Evolutionary conservation across 2,113 vertebrate genomes (phyloP).

Genomic region (Boleophthalmus pectinirostris): DNA sequence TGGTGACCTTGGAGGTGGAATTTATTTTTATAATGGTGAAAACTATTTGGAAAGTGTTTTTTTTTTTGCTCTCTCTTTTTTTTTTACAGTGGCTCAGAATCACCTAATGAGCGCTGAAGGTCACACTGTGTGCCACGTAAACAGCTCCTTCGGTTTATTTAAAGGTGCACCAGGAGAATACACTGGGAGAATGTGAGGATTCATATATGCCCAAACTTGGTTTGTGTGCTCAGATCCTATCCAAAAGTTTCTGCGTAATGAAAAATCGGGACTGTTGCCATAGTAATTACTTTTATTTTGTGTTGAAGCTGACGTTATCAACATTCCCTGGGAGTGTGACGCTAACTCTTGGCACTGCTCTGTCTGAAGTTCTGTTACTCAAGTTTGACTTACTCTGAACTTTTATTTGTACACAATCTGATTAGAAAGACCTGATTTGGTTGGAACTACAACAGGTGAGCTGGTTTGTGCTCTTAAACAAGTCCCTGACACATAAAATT

Average conservation of each 20-base stretch:
- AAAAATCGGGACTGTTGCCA: neutral
- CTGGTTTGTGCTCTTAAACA: too few species aligned
- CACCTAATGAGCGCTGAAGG: constrained; percentile 45
- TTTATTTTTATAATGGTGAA: constrained; percentile 3
- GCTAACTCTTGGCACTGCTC: too few species aligned
- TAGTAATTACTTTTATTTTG: neutral
- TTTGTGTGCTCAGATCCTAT: neutral
- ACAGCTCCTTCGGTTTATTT: constrained; percentile 20
- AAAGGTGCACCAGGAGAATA: constrained; percentile 18
- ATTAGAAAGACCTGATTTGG: too few species aligned
- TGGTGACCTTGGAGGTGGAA: constrained; percentile 1
- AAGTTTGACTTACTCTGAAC: too few species aligned
- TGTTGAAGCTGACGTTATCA: too few species aligned
- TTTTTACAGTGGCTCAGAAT: constrained; percentile 8
- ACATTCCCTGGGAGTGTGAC: too few species aligned
- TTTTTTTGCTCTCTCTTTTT: neutral
- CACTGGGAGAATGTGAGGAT: neutral
- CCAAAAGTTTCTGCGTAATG: neutral
- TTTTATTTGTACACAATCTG: too few species aligned
- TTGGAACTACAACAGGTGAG: too few species aligned
- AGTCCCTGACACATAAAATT: too few species aligned
- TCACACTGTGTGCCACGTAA: constrained; percentile 36
- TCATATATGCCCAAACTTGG: constrained; percentile 20
- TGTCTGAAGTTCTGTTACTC: too few species aligned
- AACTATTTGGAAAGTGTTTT: constrained; percentile 6